phyloP scores from a whole-genome alignment of 2,797 vertebrate genomes.

The Hypotaenidia okinawae region DNA sequence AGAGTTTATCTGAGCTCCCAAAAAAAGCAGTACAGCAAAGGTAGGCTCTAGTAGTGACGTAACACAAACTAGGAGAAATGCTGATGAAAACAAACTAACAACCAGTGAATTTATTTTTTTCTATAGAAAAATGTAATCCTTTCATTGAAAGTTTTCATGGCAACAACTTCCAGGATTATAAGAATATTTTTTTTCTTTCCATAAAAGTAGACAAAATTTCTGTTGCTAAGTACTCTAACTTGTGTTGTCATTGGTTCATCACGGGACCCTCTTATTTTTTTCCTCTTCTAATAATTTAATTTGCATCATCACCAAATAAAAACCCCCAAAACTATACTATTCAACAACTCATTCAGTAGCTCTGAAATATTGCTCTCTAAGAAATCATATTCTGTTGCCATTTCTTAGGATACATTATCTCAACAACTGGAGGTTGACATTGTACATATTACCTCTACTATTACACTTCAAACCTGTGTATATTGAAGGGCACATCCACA shows the following conservation, averaged over 20 bases:
- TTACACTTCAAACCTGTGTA: background rate
- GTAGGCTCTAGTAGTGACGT: background rate
- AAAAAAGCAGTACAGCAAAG: conserved; percentile 22
- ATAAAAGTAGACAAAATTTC: background rate
- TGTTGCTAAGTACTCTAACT: background rate
- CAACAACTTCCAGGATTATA: background rate
- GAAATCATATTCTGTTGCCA: background rate
- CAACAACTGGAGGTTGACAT: background rate
- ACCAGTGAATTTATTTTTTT: background rate
- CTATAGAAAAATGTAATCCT: background rate
- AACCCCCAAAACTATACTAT: background rate
- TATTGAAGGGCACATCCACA: background rate
- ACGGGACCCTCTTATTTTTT: background rate
- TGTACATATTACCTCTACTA: background rate
- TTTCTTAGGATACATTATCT: background rate
- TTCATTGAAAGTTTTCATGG: background rate
- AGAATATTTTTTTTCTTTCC: background rate
- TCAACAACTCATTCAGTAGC: background rate
- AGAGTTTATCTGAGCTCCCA: background rate
- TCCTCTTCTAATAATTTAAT: background rate
- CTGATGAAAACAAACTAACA: background rate
- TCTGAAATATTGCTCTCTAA: background rate
- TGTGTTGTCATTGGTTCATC: background rate
- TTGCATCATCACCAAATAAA: background rate
- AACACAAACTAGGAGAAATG: conserved; percentile 24